These are phyloP conservation scores for Scartelaos histophorus DNA, from an alignment of 2,113 vertebrate genomes.

Conservation along the genomic window DNA sequence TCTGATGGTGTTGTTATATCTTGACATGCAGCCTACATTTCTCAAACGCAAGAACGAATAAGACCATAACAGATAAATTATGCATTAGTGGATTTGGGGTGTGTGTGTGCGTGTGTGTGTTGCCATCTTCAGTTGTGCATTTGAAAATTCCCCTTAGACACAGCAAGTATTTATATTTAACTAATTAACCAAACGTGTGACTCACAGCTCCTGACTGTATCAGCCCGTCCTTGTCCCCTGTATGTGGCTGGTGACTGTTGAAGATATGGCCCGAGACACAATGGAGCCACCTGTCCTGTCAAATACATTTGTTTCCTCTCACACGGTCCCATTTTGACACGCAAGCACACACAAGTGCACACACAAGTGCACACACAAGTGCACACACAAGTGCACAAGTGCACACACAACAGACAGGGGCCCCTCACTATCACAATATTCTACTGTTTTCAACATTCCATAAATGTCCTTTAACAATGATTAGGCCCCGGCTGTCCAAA, in stretches of 20 bases:
- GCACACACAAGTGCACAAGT: not conserved
- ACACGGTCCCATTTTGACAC: conserved; percentile 1
- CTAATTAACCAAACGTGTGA: not conserved
- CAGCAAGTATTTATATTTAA: not conserved
- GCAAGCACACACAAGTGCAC: conserved; percentile 9
- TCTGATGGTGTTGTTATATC: not conserved
- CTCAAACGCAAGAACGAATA: too few species aligned
- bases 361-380: not conserved
- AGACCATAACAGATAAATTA: not conserved
- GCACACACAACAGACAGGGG: too few species aligned
- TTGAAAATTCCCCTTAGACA: not conserved
- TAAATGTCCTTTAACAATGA: too few species aligned
- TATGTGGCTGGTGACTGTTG: conserved; percentile 37
- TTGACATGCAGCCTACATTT: too few species aligned
- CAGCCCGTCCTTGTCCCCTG: conserved; percentile 18
- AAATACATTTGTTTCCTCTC: conserved; percentile 50
- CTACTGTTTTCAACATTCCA: too few species aligned
- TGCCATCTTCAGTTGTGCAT: not conserved
- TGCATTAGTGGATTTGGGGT: not conserved
- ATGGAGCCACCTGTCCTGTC: conserved; percentile 69
- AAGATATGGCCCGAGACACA: conserved; percentile 61
- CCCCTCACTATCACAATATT: too few species aligned
- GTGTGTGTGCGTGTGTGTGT: not conserved
- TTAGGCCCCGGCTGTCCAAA: too few species aligned
- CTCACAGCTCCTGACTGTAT: not conserved